phyloP scores from a whole-genome alignment of 2,113 vertebrate species.

The Dicaeum eximium region DNA sequence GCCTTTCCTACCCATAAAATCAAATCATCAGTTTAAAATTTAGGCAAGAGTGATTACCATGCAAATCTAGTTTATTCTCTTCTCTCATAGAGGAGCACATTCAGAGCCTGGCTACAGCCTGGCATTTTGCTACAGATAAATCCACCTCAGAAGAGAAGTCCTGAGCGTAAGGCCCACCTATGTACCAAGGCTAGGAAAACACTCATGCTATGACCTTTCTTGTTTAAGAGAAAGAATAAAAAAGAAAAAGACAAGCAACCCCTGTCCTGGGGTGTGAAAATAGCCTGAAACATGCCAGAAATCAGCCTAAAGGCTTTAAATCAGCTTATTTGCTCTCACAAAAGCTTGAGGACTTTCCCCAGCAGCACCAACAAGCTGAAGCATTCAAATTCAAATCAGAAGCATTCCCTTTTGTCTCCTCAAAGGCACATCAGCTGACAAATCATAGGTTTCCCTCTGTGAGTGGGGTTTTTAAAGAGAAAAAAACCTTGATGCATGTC shows the following conservation, averaged over 20 bases:
- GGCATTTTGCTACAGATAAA: neutral
- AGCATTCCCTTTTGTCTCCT: neutral
- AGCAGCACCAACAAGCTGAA: neutral
- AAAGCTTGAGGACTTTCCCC: neutral
- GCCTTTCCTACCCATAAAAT: neutral
- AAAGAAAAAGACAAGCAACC: neutral
- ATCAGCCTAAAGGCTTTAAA: neutral
- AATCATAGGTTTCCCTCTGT: neutral
- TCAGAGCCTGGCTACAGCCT: neutral
- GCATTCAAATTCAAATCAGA: slow-evolving; percentile 14
- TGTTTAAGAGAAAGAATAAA: neutral
- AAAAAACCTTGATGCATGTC: neutral
- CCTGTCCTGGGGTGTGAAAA: neutral
- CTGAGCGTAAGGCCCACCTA: neutral
- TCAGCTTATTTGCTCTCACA: neutral
- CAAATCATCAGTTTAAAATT: neutral
- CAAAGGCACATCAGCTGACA: neutral
- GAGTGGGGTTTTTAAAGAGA: neutral
- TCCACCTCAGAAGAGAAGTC: neutral
- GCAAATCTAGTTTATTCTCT: neutral
- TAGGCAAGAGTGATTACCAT: neutral
- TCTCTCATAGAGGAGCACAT: neutral
- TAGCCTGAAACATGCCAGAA: neutral
- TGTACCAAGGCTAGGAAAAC: neutral
- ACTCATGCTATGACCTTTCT: neutral